Percentiles rank a stretch among this genome's conserved stretches.
Conservation (phyloP, 1,140 invertebrate genomes). For the Dendroctonus valens region DNA sequence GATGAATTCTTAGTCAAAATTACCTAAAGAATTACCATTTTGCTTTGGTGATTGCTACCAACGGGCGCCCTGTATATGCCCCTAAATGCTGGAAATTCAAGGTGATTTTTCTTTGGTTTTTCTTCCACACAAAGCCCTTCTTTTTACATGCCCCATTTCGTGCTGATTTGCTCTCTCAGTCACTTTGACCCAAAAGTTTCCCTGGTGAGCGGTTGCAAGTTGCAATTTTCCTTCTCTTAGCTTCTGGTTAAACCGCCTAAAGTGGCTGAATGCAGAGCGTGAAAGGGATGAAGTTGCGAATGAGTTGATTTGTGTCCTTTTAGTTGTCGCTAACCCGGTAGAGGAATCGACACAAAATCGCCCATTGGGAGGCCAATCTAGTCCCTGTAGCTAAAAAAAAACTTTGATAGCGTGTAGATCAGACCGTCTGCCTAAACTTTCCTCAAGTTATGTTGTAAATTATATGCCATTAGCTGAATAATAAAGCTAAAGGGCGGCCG, state of each 20-base stretch:
- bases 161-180: too few species aligned
- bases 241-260: background rate
- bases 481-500: slow-evolving; percentile 45
- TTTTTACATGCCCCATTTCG: too few species aligned
- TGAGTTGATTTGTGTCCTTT: background rate
- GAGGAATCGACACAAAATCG: background rate
- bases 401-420: slow-evolving; percentile 41
- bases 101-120: too few species aligned
- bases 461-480: slow-evolving; percentile 47
- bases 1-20: too few species aligned
- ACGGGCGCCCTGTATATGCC: too few species aligned
- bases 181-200: too few species aligned
- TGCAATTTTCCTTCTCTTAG: too few species aligned
- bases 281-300: background rate
- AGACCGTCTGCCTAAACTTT: slow-evolving; percentile 38
- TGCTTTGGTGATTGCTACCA: too few species aligned
- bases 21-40: too few species aligned
- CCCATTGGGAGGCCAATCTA: background rate
- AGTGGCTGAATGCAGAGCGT: background rate
- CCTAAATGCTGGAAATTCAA: too few species aligned
- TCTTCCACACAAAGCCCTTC: too few species aligned
- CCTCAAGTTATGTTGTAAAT: slow-evolving; percentile 43
- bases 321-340: background rate
- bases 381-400: slow-evolving; percentile 3
- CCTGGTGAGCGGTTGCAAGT: too few species aligned